Conservation (phyloP, 2,797 vertebrate species). For the Danio jaintianensis region DNA sequence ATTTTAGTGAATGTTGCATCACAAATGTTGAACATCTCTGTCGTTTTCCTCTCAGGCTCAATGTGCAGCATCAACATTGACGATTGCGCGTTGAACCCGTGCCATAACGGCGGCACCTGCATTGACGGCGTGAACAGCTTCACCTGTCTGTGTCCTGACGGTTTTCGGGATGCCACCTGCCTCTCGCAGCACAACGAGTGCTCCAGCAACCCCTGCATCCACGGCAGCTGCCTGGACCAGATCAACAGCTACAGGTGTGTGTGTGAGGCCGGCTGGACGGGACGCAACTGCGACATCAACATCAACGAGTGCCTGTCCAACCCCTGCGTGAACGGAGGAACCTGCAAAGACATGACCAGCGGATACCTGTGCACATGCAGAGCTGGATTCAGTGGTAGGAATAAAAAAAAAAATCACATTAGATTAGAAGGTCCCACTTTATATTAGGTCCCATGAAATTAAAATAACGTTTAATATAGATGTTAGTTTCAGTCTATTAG, state of each 20-base stretch:
- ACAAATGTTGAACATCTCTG: not conserved
- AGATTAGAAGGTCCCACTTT: too few relatives aligned
- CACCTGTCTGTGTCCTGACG: slow-evolving; percentile 90
- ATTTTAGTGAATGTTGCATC: too few relatives aligned
- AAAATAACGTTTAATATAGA: too few relatives aligned
- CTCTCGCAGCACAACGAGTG: slow-evolving; percentile 95
- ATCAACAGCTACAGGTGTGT: slow-evolving; percentile 91
- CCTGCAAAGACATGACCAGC: slow-evolving; percentile 94
- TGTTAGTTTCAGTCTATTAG: too few relatives aligned
- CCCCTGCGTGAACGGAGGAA: slow-evolving; percentile 93
- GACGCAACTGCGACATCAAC: slow-evolving; percentile 93
- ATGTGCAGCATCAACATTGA: slow-evolving; percentile 94
- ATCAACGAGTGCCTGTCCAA: slow-evolving; percentile 95
- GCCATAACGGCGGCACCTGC: slow-evolving; percentile 93
- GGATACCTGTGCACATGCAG: slow-evolving; percentile 93
- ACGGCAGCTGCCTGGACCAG: slow-evolving; percentile 89
- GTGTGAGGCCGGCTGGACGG: slow-evolving; percentile 92
- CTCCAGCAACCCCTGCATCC: slow-evolving; percentile 93
- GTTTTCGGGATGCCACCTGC: slow-evolving; percentile 90
- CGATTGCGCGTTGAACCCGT: slow-evolving; percentile 88
- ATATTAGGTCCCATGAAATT: too few relatives aligned
- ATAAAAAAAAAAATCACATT: slow-evolving; percentile 45
- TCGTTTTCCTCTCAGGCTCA: slow-evolving; percentile 76
- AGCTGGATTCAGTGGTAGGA: slow-evolving; percentile 92
- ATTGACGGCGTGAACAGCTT: slow-evolving; percentile 88